Evolutionary conservation across 92 coral and sea anemone species (phyloP), one percentile per base, ranked within the genome.

Genomic region (Umimayanthus kanabou): DNA sequence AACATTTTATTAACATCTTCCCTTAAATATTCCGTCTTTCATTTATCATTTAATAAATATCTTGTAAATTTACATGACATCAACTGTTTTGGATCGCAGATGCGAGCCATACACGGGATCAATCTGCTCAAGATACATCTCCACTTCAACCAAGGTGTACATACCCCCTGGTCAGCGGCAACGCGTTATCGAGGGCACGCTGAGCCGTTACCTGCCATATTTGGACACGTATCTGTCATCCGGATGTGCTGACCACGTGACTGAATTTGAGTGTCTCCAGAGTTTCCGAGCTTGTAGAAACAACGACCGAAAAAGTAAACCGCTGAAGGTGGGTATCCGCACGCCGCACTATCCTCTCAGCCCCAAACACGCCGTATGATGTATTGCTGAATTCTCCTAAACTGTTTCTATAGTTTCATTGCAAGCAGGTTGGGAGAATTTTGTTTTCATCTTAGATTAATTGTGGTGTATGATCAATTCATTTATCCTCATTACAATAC

Each of bases 51-150:
- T 9, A 11, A 1, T 53, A 53, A 0, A 15, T 4, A 53, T 53
- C 18, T 53, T 53, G 20, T 53, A 13, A 53, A 53, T 53, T 18
- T 53, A 2, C 18, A 13, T 4, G 25, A 71, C 76, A 28, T 42
- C 58, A 4, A 77, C 39, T 39, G 13, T 40, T 77, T 37, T n/a
- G 50, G 55, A 40, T 9, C 18, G 3, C 80, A 77, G 80, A 15
- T 77, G 80, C 55, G 80, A 77, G 18, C 80, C 80, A 2, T 77
- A 77, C 61, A 77, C 58, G 11, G 80, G 80, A 37, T 77, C 80
- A 43, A 42, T 77, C 1, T 77, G 80, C 33, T 77, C 80, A 43
- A 77, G 25, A 33, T 77, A 77, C 30, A 77, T 77, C 16, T 40
- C 80, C 55, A 16, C 80, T 61, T 77, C 80, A 77, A 77, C 80